A percentile compares a stretch with the other conserved stretches of the same genome.
Conservation (phyloP, 2,888 invertebrate genomes). For the Torymus tubicola region DNA sequence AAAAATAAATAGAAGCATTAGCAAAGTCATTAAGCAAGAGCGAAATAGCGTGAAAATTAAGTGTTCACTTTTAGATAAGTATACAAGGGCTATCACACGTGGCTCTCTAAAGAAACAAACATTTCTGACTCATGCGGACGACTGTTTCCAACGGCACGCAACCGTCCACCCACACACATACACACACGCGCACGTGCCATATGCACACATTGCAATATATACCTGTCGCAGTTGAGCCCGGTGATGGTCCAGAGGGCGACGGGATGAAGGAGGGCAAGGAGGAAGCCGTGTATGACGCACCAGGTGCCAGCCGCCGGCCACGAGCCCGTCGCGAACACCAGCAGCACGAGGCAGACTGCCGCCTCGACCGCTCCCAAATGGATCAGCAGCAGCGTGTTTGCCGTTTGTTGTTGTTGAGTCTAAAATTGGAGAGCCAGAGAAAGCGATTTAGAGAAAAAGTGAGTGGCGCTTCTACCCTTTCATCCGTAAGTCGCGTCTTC, state of each 20-base stretch:
- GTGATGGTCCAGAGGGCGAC: conserved; percentile 88
- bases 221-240: conserved; percentile 85
- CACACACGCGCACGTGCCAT: too few relatives aligned
- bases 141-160: too few relatives aligned
- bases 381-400: conserved; percentile 84
- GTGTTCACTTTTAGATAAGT: too few relatives aligned
- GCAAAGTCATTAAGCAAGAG: too few relatives aligned
- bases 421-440: conserved; percentile 33
- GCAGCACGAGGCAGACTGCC: conserved; percentile 81
- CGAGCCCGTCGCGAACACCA: conserved; percentile 79
- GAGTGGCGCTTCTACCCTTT: too few relatives aligned
- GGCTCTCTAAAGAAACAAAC: too few relatives aligned
- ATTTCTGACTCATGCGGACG: too few relatives aligned
- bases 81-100: too few relatives aligned
- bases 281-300: conserved; percentile 82
- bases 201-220: background rate
- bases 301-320: conserved; percentile 79
- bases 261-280: conserved; percentile 85
- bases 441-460: background rate
- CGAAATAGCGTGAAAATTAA: too few relatives aligned
- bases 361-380: conserved; percentile 86
- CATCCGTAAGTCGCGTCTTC: too few relatives aligned
- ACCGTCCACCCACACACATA: too few relatives aligned
- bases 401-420: conserved; percentile 75
- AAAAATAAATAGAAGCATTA: too few relatives aligned